Base-by-base conservation (phyloP, 2,797 vertebrate species). In the Muraenolepis orangiensis region DNA sequence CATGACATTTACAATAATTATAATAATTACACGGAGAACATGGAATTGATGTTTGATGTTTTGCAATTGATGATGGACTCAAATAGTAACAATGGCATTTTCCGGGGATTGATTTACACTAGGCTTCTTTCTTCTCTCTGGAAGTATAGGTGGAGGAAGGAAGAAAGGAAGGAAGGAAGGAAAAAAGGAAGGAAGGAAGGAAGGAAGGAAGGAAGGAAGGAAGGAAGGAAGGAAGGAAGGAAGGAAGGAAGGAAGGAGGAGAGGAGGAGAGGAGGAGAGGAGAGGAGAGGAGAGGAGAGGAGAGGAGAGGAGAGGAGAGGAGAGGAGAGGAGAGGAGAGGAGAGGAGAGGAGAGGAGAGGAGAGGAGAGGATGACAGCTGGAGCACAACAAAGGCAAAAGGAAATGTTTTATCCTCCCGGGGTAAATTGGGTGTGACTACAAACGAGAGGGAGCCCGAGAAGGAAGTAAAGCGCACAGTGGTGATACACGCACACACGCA, bases 341-440 rank as follows among this genome's bases (percentile, higher is more conserved):
- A 32, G 72, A 46, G 66, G 76, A 74, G 42, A 76, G 73, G 38
- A 38, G 38, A n/a, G 64, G 66, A 76, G 74, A 81, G 76, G 8
- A 70, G 85, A 75, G 83, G 83, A 71, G 51, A 83, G 83, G 84
- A 71, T 69, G 72, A 69, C 78, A 78, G 82, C 72, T 69, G 70
- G 79, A 81, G 80, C 85, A 82, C 83, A 88, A 85, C 83, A 87
- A 85, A 88, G 85, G 76, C 76, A 76, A 84, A 79, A 30, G 78
- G 86, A 91, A 88, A 88, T 88, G 90, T 92, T 92, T 93, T 87
- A 91, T 90, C 87, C 86, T 70, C 80, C 88, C 84, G 89, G 85
- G 90, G 94, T 96, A 95, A 96, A 96, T 95, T 95, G 94, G 94
- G 94, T 88, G 93, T 93, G 95, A 95, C 94, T 94, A 92, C 91